Conservation (phyloP, 1,140 invertebrate genomes). For the Cyphomyrmex costatus region DNA sequence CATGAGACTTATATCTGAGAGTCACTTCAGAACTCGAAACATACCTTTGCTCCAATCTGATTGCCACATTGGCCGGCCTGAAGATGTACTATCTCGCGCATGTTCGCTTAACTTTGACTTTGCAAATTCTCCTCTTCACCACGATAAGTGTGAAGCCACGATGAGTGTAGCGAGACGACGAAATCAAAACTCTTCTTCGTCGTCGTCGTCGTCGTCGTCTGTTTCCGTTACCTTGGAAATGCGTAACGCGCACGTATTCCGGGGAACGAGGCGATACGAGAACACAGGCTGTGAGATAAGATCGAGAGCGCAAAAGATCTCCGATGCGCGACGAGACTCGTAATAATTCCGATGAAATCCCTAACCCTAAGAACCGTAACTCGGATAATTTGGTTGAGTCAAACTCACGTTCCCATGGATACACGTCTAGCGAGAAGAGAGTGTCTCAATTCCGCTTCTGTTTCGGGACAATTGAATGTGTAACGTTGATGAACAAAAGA, state of each 20-base stretch:
- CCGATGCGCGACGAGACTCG: slow-evolving; percentile 32
- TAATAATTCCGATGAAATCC: slow-evolving; percentile 49
- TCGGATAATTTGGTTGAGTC: slow-evolving; percentile 51
- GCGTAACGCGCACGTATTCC: slow-evolving; percentile 1
- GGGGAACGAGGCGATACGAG: background rate
- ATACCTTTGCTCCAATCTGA: slow-evolving; percentile 97
- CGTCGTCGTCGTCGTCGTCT: slow-evolving; percentile 67
- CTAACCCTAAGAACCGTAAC: slow-evolving; percentile 62
- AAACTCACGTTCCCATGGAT: slow-evolving; percentile 53
- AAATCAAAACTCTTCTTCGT: slow-evolving; percentile 50
- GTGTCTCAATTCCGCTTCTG: slow-evolving; percentile 42
- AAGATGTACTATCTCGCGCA: slow-evolving; percentile 97
- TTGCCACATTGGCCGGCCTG: slow-evolving; percentile 98
- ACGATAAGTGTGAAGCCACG: too few relatives aligned
- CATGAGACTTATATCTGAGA: background rate
- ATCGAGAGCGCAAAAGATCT: slow-evolving; percentile 11
- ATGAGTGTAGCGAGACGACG: background rate
- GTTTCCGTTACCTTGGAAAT: slow-evolving; percentile 65
- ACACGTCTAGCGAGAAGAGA: slow-evolving; percentile 8
- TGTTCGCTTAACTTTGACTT: slow-evolving; percentile 86
- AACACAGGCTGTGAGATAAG: background rate
- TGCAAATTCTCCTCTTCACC: background rate
- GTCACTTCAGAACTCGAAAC: background rate
- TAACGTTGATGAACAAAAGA: slow-evolving; percentile 59
- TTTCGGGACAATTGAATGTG: slow-evolving; percentile 58